Conservation (phyloP, 1,140 invertebrate species). For the Lethocerus indicus region DNA sequence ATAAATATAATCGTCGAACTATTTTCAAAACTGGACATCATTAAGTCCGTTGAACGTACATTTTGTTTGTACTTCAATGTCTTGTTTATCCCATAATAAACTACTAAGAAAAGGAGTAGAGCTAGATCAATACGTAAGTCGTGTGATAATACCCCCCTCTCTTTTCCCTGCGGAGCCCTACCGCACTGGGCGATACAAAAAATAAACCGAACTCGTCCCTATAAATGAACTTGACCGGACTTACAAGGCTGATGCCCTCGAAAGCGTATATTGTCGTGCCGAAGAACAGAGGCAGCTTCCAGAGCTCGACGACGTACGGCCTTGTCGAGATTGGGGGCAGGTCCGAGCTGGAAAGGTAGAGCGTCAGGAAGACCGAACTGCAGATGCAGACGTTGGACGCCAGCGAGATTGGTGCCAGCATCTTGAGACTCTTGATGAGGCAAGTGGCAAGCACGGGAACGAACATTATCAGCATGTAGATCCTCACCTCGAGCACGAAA, state of each 20-base stretch:
- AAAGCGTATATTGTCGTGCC: slow-evolving; percentile 77
- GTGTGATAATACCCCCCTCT: too few species aligned
- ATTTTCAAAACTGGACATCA: too few species aligned
- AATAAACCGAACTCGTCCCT: too few species aligned
- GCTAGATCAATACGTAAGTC: too few species aligned
- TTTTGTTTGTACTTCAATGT: too few species aligned
- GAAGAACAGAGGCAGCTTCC: slow-evolving; percentile 57
- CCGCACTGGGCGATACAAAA: too few species aligned
- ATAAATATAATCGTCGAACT: too few species aligned
- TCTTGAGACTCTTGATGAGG: slow-evolving; percentile 68
- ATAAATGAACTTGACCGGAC: neutral
- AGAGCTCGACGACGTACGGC: slow-evolving; percentile 30
- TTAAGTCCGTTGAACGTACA: too few species aligned
- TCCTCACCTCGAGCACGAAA: slow-evolving; percentile 34
- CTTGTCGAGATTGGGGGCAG: slow-evolving; percentile 15
- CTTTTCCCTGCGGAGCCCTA: too few species aligned
- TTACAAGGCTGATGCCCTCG: slow-evolving; percentile 67
- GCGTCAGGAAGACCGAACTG: slow-evolving; percentile 56
- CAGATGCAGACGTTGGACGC: slow-evolving; percentile 62
- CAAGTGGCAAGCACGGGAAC: slow-evolving; percentile 52
- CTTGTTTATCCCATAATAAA: too few species aligned
- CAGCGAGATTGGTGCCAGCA: slow-evolving; percentile 68
- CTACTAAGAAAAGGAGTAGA: too few species aligned
- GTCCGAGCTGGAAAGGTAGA: slow-evolving; percentile 39
- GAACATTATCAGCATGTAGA: slow-evolving; percentile 55